Conservation (phyloP, 53 echinoderm and acorn worm genomes). For the Echinometra lucunter region DNA sequence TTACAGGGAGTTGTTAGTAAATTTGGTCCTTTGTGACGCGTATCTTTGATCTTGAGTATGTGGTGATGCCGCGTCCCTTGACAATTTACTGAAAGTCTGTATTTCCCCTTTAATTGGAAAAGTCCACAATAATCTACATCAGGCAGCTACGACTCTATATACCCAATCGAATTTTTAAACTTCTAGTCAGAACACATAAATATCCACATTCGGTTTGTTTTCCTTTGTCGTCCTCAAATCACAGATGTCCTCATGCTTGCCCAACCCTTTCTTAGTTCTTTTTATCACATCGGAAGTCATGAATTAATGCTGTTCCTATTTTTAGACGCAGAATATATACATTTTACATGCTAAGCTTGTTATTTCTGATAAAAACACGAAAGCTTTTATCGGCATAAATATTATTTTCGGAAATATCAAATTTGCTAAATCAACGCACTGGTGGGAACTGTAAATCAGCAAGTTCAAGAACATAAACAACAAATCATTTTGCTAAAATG, state of each 20-base stretch:
- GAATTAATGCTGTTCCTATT: neutral
- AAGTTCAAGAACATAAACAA: neutral
- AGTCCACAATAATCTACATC: no score
- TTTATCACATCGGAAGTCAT: constrained; percentile 4
- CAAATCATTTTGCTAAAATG: neutral
- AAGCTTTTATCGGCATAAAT: neutral
- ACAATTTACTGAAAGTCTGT: no score
- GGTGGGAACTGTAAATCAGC: neutral
- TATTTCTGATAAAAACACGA: neutral
- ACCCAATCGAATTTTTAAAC: no score
- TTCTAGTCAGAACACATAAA: no score
- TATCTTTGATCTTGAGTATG: no score
- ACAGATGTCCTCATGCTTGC: neutral
- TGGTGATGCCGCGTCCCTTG: no score
- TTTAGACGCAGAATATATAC: neutral
- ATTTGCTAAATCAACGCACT: neutral
- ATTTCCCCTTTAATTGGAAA: no score
- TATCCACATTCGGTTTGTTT: neutral
- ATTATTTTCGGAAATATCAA: neutral
- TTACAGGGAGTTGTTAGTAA: no score
- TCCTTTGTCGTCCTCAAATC: neutral
- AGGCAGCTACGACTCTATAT: no score
- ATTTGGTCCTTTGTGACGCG: no score
- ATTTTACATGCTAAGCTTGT: neutral
- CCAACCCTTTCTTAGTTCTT: neutral